These are phyloP conservation scores for Hetaerina americana DNA, from an alignment of 1,140 invertebrate species.

Conservation along the genomic window DNA sequence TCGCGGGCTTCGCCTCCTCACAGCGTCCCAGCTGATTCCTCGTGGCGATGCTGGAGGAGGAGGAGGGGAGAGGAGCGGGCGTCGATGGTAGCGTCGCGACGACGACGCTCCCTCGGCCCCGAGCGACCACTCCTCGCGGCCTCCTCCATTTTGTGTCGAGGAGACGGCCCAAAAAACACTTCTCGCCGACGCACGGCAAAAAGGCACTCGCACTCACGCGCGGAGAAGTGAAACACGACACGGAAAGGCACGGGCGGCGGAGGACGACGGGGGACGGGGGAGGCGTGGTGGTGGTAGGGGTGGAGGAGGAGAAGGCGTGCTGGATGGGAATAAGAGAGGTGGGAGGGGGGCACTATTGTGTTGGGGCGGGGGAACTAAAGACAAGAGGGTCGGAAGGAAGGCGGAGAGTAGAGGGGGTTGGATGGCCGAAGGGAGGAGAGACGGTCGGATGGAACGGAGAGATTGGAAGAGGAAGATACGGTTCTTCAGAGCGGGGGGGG, in stretches of 20 bases:
- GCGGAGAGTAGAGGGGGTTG: background rate
- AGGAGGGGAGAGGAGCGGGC: background rate
- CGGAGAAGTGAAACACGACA: background rate
- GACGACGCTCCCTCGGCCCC: background rate
- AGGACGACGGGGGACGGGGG: background rate
- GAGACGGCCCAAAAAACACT: background rate
- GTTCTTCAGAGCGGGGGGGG: too few species aligned
- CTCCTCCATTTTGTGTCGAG: too few species aligned
- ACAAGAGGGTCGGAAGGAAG: background rate
- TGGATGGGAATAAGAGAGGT: too few species aligned
- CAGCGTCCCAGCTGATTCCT: too few species aligned
- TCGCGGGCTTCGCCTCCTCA: too few species aligned
- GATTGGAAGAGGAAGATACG: too few species aligned
- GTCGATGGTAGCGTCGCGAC: background rate
- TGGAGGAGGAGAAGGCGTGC: too few species aligned
- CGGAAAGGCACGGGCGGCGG: background rate
- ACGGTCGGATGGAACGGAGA: too few species aligned
- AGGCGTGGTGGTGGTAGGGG: too few species aligned
- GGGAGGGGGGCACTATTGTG: too few species aligned
- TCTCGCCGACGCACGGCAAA: background rate
- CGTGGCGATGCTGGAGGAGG: too few species aligned
- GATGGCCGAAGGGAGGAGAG: background rate
- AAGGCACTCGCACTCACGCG: background rate
- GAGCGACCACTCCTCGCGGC: background rate
- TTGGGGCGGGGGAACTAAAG: too few species aligned